Evolutionary conservation across 37 sponge, comb jelly and placozoan genomes (phyloP).

Genomic region (Oopsacas minuta): DNA sequence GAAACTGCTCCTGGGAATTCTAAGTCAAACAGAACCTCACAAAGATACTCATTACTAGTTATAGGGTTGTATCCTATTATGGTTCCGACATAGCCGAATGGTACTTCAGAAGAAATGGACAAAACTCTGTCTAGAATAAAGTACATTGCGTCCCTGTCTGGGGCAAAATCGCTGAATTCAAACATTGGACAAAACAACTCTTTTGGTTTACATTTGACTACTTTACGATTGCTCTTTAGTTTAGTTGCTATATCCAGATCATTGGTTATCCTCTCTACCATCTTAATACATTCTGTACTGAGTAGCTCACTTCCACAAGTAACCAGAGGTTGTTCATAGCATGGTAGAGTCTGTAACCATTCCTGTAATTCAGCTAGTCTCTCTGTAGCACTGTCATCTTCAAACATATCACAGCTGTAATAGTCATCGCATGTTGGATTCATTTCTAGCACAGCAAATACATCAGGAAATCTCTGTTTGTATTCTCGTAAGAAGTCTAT

Average conservation of each 20-base stretch:
- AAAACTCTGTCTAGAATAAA: conserved; percentile 80
- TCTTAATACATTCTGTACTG: background rate
- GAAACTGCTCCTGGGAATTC: conserved; percentile 71
- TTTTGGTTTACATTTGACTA: background rate
- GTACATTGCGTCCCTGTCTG: conserved; percentile 56
- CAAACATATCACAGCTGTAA: conserved; percentile 49
- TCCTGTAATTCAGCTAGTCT: conserved; percentile 19
- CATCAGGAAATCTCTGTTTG: conserved; percentile 43
- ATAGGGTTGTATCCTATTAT: conserved; percentile 38
- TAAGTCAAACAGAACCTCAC: conserved; percentile 79
- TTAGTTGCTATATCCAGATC: background rate
- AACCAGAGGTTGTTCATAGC: conserved; percentile 26
- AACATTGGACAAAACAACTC: conserved; percentile 28
- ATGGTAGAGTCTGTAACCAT: conserved; percentile 52
- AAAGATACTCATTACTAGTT: conserved; percentile 17
- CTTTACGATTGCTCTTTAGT: background rate
- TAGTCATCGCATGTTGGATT: conserved; percentile 47
- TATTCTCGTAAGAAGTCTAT: conserved; percentile 40
- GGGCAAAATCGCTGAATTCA: conserved; percentile 40
- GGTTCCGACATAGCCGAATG: conserved; percentile 72
- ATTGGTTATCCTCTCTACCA: background rate
- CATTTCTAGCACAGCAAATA: conserved; percentile 37
- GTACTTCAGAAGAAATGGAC: conserved; percentile 66
- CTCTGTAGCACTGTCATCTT: conserved; percentile 27
- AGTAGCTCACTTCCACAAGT: conserved; percentile 58